Base-by-base conservation (phyloP, 2,113 vertebrate genomes). In the Hippoglossus stenolepis region DNA sequence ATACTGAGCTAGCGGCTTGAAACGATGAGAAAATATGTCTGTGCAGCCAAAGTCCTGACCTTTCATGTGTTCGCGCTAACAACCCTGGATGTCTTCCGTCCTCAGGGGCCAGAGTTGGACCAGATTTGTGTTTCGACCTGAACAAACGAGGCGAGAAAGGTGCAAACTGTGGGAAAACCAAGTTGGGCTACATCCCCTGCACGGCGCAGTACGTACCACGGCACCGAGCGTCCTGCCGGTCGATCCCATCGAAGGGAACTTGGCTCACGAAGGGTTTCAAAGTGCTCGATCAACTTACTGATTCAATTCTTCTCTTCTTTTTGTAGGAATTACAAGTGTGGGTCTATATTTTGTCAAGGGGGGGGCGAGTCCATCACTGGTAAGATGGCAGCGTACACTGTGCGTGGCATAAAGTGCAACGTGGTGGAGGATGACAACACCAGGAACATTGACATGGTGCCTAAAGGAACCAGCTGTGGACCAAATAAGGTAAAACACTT, bases 401-500 rank as follows among this genome's bases (percentile, higher is more conserved):
- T 57, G 18, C 70, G 0, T 0, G 0, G 1, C 1, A 10, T 77
- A 7, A 38, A 79, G 17, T 92, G 96, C 84, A 86, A 93, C 2
- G 8, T 84, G 0, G 90, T 87, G 0, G 85, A 85, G 61, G 92
- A 94, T 0, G 87, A 92, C 0, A 87, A 89, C 38, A 91, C 45
- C 0, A 76, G 85, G 0, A 90, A 82, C 28, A 83, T 95, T 0
- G 93, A 95, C 83, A 90, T 87, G 66, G 96, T 97, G 65, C 95
- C 93, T 0, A 87, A 85, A 0, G 97, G 97, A 9, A 91, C 96
- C 81, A 94, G 80, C 56, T 98, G 97, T 0, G 96, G 92, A 0
- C 59, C 88, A 2, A 88, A 94, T 57, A 96, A 95, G 95, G 97
- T 98, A 76, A 73, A 65, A n/a, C 28, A 0, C 14, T 3, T 13